Base-by-base conservation (phyloP, 2,888 invertebrate genomes). In the Onthophagus sagittarius region DNA sequence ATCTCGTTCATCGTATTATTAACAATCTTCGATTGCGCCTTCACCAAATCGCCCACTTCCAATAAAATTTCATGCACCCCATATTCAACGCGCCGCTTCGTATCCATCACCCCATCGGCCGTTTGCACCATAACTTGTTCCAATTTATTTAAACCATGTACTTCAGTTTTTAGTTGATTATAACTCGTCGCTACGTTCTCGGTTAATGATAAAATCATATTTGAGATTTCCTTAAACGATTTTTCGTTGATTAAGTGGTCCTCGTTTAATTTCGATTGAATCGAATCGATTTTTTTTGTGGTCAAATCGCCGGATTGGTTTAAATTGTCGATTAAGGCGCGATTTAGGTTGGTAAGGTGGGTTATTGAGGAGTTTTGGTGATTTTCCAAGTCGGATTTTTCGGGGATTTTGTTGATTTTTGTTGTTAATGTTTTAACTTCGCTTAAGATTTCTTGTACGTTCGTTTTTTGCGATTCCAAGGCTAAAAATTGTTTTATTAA, bases 1-100 rank as follows among this genome's bases (percentile, higher is more conserved):
- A 92, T 90, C 70, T 89, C 87, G 79, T 88, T 89, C 3, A 95
- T 85, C 2, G 92, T 90, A 31, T 86, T 86, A 80, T 92, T 93
- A 63, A 95, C 86, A 63, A 88, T 89, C 71, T 87, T 87, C 13
- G 91, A 88, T 81, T 93, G 91, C 7, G 87, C 85, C 79, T 89
- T 90, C 62, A 95, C 87, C 53, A 93, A 85, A 74, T 92, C 91
- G 3, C 90, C 89, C 69, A 96, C 88, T 82, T 95, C 94, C 70
- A 91, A 85, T 53, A 94, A 85, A 75, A 96, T 93, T 84, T 94
- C 93, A 80, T 94, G 92, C 0, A 95, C 92, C 5, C 94, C 94
- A 80, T 94, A 95, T 81, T 96, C 95, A 11, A 96, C 90, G 64
- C 94, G 89, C 71, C 94, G 90, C 84, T 94, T 96, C 0, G 92